Base-by-base conservation (phyloP, 2,888 invertebrate species). In the Epinotia demarniana region DNA sequence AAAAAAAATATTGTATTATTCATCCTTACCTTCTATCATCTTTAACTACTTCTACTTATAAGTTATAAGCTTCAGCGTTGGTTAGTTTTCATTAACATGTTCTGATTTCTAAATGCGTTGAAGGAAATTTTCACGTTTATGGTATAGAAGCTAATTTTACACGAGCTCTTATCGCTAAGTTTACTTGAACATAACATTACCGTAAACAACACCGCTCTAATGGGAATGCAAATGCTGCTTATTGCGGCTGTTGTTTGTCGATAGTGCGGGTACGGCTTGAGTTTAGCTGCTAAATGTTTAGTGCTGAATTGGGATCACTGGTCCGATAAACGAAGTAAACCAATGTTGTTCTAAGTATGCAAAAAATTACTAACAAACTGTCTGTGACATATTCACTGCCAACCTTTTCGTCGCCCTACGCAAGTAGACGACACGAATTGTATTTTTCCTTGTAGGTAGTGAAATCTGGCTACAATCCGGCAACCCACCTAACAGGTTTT, bases 161-260 rank as follows among this genome's bases (percentile, higher is more conserved):
- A 63, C 33, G 53, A 60, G 64, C 75, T 58, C 46, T 75, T 75
- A 67, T 66, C 71, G 60, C 60, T 19, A 71, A 71, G 66, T 75
- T 75, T 33, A 62, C 75, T 75, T 72, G n/a, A 27, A 72, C 72
- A 57, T 72, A 75, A 67, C 75, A 62, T 71, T 71, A 67, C 49
- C 68, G 72, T 46, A 27, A 72, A 72, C 75, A 80, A 73, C 73
- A 76, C 79, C 62, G 77, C 78, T 61, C 69, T 79, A 78, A 79
- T 79, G 79, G 78, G 77, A 77, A 79, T 78, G 79, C 79, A 76
- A 79, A 79, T 79, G 75, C 58, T 71, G 77, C 64, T 76, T 76
- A 76, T 76, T 63, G 76, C 55, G 53, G 57, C 63, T 76, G 68
- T 66, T 72, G 67, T 66, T 67, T 63, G 75, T 69, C 75, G 77